Evolutionary conservation across 2,797 vertebrate genomes (phyloP).

Genomic region (Oryzias dopingdopingensis): DNA sequence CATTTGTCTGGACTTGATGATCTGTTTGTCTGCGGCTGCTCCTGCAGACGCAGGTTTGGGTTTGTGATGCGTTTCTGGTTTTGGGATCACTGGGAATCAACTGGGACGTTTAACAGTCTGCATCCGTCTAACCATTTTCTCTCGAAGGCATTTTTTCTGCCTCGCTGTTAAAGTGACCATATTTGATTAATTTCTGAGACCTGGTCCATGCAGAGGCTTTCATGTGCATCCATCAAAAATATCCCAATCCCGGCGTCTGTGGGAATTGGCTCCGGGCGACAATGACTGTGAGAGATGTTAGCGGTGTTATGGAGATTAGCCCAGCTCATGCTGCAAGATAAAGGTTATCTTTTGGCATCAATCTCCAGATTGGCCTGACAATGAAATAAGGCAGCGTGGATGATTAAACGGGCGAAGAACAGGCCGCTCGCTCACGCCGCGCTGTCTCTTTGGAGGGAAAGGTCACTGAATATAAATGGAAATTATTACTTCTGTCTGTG

Average conservation of each 20-base stretch:
- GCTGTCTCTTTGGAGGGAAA: conserved; percentile 45
- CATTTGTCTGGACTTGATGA: no score
- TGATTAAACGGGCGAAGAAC: conserved; percentile 53
- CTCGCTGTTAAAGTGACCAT: conserved; percentile 12
- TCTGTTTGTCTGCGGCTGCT: no score
- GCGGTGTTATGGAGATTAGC: conserved; percentile 47
- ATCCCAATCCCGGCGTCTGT: conserved; percentile 26
- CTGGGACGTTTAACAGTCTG: no score
- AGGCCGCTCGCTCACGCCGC: conserved; percentile 16
- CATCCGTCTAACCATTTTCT: neutral
- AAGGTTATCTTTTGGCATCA: conserved; percentile 55
- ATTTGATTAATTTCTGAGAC: conserved; percentile 1
- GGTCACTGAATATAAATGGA: conserved; percentile 71
- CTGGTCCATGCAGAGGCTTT: conserved; percentile 5
- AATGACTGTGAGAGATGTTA: conserved; percentile 30
- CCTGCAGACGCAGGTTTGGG: no score
- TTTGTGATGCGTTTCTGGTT: no score
- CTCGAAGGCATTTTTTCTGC: neutral
- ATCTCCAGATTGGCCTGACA: conserved; percentile 35
- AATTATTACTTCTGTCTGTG: conserved; percentile 52
- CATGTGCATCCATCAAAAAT: conserved; percentile 12
- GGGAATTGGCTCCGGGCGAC: conserved; percentile 44
- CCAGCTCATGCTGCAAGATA: conserved; percentile 36
- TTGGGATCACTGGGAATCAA: no score
- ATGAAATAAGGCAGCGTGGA: conserved; percentile 34